Base-by-base conservation (phyloP, 2,888 invertebrate species). In the Drosophila vallismaia region DNA sequence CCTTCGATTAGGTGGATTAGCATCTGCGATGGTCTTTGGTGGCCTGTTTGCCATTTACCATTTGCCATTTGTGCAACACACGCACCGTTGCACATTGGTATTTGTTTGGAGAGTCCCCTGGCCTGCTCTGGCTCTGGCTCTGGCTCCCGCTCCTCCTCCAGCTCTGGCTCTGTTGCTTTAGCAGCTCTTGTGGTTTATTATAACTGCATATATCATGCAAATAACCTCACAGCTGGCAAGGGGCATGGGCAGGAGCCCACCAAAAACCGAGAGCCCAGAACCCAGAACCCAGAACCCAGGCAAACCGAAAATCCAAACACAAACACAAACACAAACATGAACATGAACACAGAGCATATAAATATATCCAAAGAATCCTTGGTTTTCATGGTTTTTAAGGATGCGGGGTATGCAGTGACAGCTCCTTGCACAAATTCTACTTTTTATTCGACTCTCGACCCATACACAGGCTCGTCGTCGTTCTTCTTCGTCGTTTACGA, bases 171-270 rank as follows among this genome's bases (percentile, higher is more conserved):
- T 76, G 71, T 58, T 75, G 73, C 86, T 58, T 69, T 74, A 72
- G 73, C 74, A 75, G 79, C 79, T 88, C 79, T 79, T 84, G 86
- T 69, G 83, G 83, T 88, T 83, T 86, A 82, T 86, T 88, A 83
- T 86, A 86, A 79, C 80, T 88, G 74, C 75, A 84, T 88, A 82
- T 79, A 86, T 88, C 88, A 88, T 78, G 73, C 79, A 85, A 79
- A 85, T 74, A 74, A 55, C 51, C 51, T 57, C 40, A 62, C 45
- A 58, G 54, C 6, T 45, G 4, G 14, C 28, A 44, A 10, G 3
- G 7, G 8, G 38, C 28, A 26, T 8, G n/a, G 14, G 24, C 12
- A 1, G 2, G 24, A 6, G 38, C 9, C 48, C 12, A 14, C 51
- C 50, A 7, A 19, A 8, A 36, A 4, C 38, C 10, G 14, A 48